Conservation (phyloP, 2,888 invertebrate genomes). For the Stictocephala bisonia region DNA sequence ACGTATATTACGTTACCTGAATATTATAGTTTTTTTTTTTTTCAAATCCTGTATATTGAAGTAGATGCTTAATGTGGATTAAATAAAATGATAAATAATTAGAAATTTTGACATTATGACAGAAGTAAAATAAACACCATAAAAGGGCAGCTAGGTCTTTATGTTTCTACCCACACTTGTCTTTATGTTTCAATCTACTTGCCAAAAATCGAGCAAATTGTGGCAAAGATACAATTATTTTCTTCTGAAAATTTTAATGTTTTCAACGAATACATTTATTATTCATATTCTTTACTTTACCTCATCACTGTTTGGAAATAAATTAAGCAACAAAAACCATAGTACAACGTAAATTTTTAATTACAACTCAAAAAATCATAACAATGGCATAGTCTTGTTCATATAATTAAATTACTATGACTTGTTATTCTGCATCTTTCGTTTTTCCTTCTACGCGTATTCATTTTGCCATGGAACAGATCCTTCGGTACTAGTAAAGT, state of each 20-base stretch:
- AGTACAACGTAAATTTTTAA: constrained; percentile 27
- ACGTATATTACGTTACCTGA: constrained; percentile 1
- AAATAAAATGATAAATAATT: background rate
- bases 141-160: background rate
- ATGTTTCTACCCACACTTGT: constrained; percentile 1
- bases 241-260: background rate
- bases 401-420: constrained; percentile 23
- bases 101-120: background rate
- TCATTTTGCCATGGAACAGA: constrained; percentile 32
- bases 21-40: background rate
- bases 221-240: background rate
- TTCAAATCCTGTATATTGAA: background rate
- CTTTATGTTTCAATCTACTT: no score
- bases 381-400: constrained; percentile 33
- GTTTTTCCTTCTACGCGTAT: constrained; percentile 28
- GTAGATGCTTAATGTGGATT: constrained; percentile 5
- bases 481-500: constrained; percentile 38
- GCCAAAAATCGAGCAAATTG: no score
- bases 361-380: constrained; percentile 24
- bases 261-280: background rate
- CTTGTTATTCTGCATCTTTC: constrained; percentile 28
- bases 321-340: constrained; percentile 35
- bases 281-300: constrained; percentile 1
- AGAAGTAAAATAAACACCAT: background rate
- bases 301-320: constrained; percentile 9